These are phyloP conservation scores for Leptosomus discolor DNA, from an alignment of 2,113 vertebrate species.

Conservation along the genomic window DNA sequence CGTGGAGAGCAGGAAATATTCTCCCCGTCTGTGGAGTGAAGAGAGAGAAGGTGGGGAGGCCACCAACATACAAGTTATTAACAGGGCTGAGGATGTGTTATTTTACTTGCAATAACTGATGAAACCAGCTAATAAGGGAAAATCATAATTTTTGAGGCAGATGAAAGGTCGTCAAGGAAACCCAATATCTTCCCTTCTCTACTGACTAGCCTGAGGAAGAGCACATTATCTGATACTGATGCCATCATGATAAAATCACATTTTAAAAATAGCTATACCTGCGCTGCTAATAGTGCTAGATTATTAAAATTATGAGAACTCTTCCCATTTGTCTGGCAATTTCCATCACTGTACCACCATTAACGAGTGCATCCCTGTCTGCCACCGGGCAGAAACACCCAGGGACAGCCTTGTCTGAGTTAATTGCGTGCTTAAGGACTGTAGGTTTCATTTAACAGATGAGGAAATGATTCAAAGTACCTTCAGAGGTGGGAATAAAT, in stretches of 20 bases:
- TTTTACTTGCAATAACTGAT: background rate
- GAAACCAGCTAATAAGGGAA: background rate
- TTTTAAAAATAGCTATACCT: background rate
- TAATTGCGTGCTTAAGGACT: background rate
- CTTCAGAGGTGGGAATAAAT: background rate
- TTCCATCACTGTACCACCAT: background rate
- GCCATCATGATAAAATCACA: background rate
- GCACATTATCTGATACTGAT: background rate
- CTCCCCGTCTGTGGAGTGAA: background rate
- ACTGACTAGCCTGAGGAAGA: background rate
- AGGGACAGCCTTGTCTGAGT: background rate
- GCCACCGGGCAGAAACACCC: rapidly evolving
- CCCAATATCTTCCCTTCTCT: background rate
- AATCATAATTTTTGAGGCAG: background rate
- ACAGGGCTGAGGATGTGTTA: background rate
- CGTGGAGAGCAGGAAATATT: background rate
- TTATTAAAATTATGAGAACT: background rate
- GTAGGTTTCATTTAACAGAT: background rate
- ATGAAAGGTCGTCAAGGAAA: constrained; percentile 42
- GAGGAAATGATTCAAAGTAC: background rate
- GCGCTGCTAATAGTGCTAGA: background rate
- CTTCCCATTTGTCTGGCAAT: background rate
- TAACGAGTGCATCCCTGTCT: background rate
- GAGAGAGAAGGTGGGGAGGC: background rate
- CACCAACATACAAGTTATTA: background rate